phyloP scores from a whole-genome alignment of 2,113 vertebrate genomes.

The Sterna hirundo region DNA sequence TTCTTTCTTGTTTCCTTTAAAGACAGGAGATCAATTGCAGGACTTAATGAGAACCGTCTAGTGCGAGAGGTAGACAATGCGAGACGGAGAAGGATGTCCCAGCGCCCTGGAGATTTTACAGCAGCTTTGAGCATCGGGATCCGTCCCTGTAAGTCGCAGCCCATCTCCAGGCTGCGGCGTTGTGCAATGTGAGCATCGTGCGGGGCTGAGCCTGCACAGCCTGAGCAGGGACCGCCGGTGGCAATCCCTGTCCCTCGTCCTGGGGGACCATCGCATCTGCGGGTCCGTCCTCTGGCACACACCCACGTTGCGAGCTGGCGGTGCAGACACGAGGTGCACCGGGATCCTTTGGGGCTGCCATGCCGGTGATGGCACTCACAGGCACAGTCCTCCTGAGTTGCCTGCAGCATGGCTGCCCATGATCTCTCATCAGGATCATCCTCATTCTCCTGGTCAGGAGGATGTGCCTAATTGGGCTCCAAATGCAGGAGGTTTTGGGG shows the following conservation, averaged over 20 bases:
- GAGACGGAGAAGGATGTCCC: background rate
- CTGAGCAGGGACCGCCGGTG: rapidly evolving
- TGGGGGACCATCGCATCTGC: rapidly evolving
- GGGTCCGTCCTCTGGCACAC: rapidly evolving
- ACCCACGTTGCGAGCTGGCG: rapidly evolving
- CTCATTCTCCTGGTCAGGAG: background rate
- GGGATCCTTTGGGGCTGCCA: background rate
- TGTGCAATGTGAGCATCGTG: background rate
- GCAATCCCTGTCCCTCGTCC: background rate
- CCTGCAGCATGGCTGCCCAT: rapidly evolving
- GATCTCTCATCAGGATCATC: background rate
- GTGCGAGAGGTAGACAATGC: constrained; percentile 30
- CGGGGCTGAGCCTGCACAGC: rapidly evolving
- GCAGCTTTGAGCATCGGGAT: background rate
- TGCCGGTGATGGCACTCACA: rapidly evolving
- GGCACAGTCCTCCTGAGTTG: no score
- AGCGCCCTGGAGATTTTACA: background rate
- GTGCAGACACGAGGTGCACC: background rate
- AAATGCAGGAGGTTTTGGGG: background rate
- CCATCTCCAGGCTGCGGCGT: rapidly evolving
- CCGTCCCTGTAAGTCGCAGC: background rate
- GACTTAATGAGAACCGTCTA: constrained; percentile 50
- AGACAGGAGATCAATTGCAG: constrained; percentile 32
- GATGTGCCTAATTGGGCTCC: background rate
- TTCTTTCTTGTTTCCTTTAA: constrained; percentile 51